A percentile compares a stretch with the other conserved stretches of the same genome.
phyloP scores from a whole-genome alignment of 2,888 invertebrate species.

The Lucinisca nassula region DNA sequence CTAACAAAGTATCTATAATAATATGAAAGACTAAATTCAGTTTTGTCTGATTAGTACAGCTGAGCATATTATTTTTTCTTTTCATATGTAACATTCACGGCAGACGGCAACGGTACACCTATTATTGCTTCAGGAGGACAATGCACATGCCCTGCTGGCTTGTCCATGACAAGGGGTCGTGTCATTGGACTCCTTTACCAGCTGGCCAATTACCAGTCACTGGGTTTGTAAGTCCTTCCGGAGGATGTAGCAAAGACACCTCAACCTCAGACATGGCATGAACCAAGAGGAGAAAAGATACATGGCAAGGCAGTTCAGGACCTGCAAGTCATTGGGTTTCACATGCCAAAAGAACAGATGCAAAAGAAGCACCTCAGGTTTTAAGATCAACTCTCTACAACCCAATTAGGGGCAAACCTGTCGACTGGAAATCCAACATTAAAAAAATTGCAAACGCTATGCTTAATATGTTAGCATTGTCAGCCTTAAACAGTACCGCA shows the following conservation, averaged over 20 bases:
- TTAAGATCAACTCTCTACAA: not conserved
- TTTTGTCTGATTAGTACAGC: not conserved
- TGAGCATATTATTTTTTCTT: not conserved
- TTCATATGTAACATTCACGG: not conserved
- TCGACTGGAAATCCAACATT: not conserved
- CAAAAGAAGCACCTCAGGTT: not conserved
- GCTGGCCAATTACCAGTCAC: not conserved
- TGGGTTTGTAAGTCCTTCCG: not conserved
- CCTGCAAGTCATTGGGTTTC: constrained; percentile 12
- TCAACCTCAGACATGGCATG: constrained; percentile 12
- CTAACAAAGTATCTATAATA: not conserved
- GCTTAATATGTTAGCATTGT: not conserved
- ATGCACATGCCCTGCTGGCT: constrained; percentile 14
- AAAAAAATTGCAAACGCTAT: not conserved
- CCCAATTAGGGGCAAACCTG: not conserved
- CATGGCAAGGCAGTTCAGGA: constrained; percentile 24
- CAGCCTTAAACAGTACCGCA: not conserved
- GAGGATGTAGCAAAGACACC: constrained; percentile 16
- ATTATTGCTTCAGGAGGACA: not conserved
- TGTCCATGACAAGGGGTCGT: not conserved
- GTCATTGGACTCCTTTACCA: constrained; percentile 15
- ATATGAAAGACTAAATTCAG: not conserved
- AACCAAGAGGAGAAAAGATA: constrained; percentile 11
- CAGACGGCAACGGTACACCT: not conserved
- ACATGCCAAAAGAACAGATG: not conserved